Percentiles rank a stretch among this genome's conserved stretches.
These are phyloP conservation scores for Anhinga anhinga DNA, from an alignment of 2,113 vertebrate species.

Conservation along the genomic window DNA sequence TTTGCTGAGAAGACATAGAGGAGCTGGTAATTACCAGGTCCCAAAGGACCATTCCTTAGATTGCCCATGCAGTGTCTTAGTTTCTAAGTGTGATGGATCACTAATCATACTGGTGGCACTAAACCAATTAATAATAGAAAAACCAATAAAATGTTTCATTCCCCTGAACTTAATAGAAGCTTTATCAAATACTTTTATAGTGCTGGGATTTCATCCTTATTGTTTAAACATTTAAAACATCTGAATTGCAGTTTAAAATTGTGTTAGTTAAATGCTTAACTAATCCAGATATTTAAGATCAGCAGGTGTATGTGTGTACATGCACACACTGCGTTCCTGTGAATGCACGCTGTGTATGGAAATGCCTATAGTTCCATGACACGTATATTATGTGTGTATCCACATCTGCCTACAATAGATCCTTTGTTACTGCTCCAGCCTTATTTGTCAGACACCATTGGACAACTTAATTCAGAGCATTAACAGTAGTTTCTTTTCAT, in stretches of 20 bases:
- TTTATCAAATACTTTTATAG: not conserved
- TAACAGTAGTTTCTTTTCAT: constrained; percentile 39
- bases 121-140: constrained; percentile 9
- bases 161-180: not conserved
- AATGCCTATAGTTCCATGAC: too few relatives aligned
- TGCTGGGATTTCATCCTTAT: not conserved
- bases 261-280: constrained; percentile 35
- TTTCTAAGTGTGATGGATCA: not conserved
- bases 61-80: not conserved
- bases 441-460: constrained; percentile 48
- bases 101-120: not conserved
- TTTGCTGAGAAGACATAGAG: not conserved
- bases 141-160: not conserved
- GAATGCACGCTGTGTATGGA: not conserved
- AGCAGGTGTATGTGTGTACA: not conserved
- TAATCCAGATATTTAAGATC: not conserved
- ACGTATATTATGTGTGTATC: not conserved
- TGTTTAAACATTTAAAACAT: not conserved
- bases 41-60: not conserved
- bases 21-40: not conserved
- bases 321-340: not conserved
- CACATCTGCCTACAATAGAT: not conserved
- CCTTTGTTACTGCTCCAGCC: constrained; percentile 34
- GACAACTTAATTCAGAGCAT: constrained; percentile 36
- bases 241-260: not conserved